A percentile compares a stretch with the other conserved stretches of the same genome.
Evolutionary conservation across 2,888 invertebrate genomes (phyloP).

Genomic region (Aproaerema taeniolella): DNA sequence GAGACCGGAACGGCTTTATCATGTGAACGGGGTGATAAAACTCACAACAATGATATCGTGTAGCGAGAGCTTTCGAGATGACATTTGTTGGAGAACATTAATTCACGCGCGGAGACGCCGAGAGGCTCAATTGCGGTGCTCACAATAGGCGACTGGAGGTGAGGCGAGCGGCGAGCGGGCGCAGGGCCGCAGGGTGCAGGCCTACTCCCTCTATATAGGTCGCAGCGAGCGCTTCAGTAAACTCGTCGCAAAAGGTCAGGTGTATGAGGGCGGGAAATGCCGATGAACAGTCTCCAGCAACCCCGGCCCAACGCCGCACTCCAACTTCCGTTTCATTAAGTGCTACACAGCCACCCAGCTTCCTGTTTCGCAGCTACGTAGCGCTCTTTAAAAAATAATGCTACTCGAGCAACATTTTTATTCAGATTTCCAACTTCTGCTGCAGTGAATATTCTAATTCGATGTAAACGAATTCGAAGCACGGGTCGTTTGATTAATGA

Average conservation of each 20-base stretch:
- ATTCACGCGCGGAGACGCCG: slow-evolving; percentile 46
- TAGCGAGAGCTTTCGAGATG: slow-evolving; percentile 46
- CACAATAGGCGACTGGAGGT: slow-evolving; percentile 41
- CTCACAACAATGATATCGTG: slow-evolving; percentile 53
- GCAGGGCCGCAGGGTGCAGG: slow-evolving; percentile 16
- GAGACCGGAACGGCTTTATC: slow-evolving; percentile 41
- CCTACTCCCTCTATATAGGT: slow-evolving; percentile 65
- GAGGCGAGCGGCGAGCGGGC: slow-evolving; percentile 20
- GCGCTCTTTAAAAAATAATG: slow-evolving; percentile 1
- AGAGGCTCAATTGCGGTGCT: slow-evolving; percentile 55
- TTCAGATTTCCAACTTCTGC: slow-evolving; percentile 28
- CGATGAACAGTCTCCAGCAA: slow-evolving; percentile 55
- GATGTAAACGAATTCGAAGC: slow-evolving; percentile 44
- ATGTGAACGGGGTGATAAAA: slow-evolving; percentile 41
- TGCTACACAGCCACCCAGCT: slow-evolving; percentile 40
- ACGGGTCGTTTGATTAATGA: slow-evolving; percentile 42
- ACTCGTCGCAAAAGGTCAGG: slow-evolving; percentile 75
- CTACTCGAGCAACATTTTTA: slow-evolving; percentile 31
- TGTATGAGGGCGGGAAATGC: slow-evolving; percentile 71
- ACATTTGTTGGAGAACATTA: slow-evolving; percentile 54
- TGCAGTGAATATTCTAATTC: slow-evolving; percentile 46
- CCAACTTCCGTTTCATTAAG: slow-evolving; percentile 65
- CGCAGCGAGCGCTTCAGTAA: slow-evolving; percentile 67
- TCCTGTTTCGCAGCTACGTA: slow-evolving; percentile 37
- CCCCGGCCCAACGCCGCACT: slow-evolving; percentile 40